Base-by-base conservation (phyloP, 2,113 vertebrate genomes). In the Sialia sialis region DNA sequence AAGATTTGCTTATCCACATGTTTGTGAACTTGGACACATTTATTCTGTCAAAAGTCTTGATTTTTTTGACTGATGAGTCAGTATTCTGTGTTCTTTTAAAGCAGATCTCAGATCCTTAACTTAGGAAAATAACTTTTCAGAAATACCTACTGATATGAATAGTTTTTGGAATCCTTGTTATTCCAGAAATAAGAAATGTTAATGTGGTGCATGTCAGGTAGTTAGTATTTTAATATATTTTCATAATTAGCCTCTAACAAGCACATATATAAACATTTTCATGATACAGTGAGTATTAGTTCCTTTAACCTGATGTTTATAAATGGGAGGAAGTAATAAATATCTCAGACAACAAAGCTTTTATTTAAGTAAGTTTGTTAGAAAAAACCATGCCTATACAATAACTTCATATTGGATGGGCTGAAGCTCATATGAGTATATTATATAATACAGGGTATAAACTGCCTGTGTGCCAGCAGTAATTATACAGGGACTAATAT, bases 301-400 rank as follows among this genome's bases (percentile, higher is more conserved):
- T 89, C 41, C 46, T 94, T 91, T 86, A 80, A 67, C 21, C 11
- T 27, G 34, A 34, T 70, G 10, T 41, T 89, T 89, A 17, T 86
- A 76, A 75, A 7, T 48, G 21, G 32, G 43, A 90, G 55, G 10
- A 85, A 56, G 15, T 52, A 70, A 26, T 8, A 54, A 59, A 55
- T 36, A 30, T 32, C 19, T 87, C 17, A 56, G 69, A n/a, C 11
- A 79, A 48, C 18, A 90, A 63, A 66, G 3, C 12, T 84, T 90
- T 89, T 56, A 58, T 74, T 58, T 41, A 44, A 64, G 20, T 74
- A 21, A 54, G 87, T 87, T 56, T 84, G 16, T 73, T 89, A 49
- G 56, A 25, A 49, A 44, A 64, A 62, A 16, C 0, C 3, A n/a
- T 0, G 1, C 16, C 75, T 27, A 32, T 52, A 77, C 4, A 52